Conservation (phyloP, 2,113 vertebrate species). For the Carassius gibelio region DNA sequence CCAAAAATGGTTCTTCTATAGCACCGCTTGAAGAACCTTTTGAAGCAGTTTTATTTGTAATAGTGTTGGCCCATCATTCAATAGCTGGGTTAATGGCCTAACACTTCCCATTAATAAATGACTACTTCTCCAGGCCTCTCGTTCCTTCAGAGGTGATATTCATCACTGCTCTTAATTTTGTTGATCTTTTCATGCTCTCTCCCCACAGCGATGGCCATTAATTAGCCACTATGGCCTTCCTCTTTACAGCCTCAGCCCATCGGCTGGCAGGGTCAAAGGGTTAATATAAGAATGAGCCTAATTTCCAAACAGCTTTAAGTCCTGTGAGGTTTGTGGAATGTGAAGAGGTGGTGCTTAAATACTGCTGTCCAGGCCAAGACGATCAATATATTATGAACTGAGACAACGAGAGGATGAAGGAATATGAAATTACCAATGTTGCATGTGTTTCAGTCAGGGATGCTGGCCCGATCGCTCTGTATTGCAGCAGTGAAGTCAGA, state of each 20-base stretch:
- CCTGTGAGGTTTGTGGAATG: conserved; percentile 53
- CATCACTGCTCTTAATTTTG: conserved; percentile 51
- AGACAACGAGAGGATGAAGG: not conserved
- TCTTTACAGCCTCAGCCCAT: conserved; percentile 36
- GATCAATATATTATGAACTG: conserved; percentile 2
- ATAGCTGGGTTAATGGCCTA: conserved; percentile 43
- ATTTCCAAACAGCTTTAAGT: conserved; percentile 58
- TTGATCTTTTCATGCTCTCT: conserved; percentile 57
- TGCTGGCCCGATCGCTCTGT: not conserved
- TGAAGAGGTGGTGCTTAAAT: conserved; percentile 27
- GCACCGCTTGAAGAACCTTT: no score
- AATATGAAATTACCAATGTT: not conserved
- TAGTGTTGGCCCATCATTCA: conserved; percentile 33
- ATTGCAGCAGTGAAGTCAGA: conserved; percentile 15
- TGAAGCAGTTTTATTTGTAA: no score
- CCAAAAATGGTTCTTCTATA: no score
- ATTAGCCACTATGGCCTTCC: conserved; percentile 52
- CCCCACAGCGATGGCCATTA: conserved; percentile 54
- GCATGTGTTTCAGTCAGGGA: not conserved
- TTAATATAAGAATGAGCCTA: conserved; percentile 65
- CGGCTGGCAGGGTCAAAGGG: conserved; percentile 47
- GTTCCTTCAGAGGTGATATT: conserved; percentile 42
- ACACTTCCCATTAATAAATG: conserved; percentile 47
- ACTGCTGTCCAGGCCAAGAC: not conserved
- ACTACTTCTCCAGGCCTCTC: conserved; percentile 26